Conservation (phyloP, 1,140 invertebrate species). For the Notospermus geniculatus region DNA sequence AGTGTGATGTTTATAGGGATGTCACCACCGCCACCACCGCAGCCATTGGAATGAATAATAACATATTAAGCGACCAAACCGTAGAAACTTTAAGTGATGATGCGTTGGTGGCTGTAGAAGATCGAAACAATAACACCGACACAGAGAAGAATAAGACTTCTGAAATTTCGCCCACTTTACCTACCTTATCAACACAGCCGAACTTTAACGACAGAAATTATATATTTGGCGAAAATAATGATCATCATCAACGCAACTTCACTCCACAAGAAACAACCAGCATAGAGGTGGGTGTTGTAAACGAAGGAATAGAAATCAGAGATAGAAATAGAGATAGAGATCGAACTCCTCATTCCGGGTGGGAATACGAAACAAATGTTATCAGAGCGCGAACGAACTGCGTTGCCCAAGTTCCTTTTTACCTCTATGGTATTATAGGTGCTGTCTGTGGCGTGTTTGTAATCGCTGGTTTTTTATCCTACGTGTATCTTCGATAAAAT, state of each 20-base stretch:
- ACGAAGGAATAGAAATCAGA: not conserved
- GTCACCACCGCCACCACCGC: not conserved
- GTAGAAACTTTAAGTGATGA: too few species aligned
- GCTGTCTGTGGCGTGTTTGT: not conserved
- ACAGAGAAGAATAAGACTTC: too few species aligned
- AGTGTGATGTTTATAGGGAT: not conserved
- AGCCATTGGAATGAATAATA: not conserved
- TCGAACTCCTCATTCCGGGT: not conserved
- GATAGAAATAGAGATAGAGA: too few species aligned
- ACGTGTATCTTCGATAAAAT: not conserved
- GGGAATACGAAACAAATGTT: slow-evolving; percentile 6
- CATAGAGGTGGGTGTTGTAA: slow-evolving; percentile 1
- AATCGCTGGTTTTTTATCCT: slow-evolving; percentile 1
- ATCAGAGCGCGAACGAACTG: too few species aligned
- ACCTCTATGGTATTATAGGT: not conserved
- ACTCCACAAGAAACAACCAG: not conserved
- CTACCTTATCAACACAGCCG: not conserved
- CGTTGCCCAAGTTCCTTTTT: not conserved
- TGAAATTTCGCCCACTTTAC: too few species aligned
- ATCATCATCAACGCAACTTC: not conserved
- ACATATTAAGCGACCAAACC: not conserved
- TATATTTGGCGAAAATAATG: not conserved
- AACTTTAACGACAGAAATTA: not conserved
- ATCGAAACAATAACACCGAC: too few species aligned
- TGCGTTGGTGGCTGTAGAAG: too few species aligned